Percentiles rank a stretch among this genome's conserved stretches.
Conservation (phyloP, 2,888 invertebrate genomes). For the Tenthredo livida region DNA sequence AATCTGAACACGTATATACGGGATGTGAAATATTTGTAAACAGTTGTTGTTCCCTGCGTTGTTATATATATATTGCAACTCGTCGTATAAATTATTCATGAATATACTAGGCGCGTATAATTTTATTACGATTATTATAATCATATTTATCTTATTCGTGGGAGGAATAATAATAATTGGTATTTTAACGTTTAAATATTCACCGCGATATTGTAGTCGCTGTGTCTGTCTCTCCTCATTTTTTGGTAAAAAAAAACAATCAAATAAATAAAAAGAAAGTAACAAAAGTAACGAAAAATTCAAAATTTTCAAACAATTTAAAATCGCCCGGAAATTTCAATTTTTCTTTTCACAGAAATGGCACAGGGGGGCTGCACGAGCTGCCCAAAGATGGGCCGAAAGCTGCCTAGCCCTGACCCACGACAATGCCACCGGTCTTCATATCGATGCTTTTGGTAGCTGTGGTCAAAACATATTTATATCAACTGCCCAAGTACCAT, state of each 20-base stretch:
- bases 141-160: neutral
- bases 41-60: neutral
- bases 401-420: constrained; percentile 86
- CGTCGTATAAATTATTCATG: neutral
- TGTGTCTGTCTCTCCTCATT: too few species aligned
- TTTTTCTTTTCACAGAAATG: constrained; percentile 82
- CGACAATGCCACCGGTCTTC: constrained; percentile 84
- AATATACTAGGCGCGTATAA: neutral
- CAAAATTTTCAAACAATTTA: too few species aligned
- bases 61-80: neutral
- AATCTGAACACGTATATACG: neutral
- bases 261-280: too few species aligned
- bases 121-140: neutral
- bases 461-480: constrained; percentile 93
- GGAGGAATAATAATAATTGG: neutral
- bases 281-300: too few species aligned
- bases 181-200: too few species aligned
- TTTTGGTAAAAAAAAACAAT: too few species aligned
- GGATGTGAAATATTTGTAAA: neutral
- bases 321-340: too few species aligned
- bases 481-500: constrained; percentile 88
- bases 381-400: constrained; percentile 88
- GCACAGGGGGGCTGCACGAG: constrained; percentile 85
- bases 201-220: too few species aligned
- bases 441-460: constrained; percentile 84